phyloP scores from a whole-genome alignment of 2,797 vertebrate species.

The Tinamus major region DNA sequence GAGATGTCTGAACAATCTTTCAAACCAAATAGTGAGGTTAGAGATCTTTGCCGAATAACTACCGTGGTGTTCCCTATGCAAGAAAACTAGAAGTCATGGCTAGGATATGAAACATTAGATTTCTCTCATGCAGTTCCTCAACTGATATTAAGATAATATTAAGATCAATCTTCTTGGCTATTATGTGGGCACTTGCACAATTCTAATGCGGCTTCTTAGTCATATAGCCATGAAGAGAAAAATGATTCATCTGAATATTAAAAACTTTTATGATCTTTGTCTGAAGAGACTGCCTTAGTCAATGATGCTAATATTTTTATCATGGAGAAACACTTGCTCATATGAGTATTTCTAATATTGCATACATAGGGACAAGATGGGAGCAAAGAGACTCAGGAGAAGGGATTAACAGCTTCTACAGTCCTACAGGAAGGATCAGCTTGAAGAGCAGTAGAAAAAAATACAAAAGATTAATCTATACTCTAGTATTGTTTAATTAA shows the following conservation, averaged over 20 bases:
- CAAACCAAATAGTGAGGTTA: background rate
- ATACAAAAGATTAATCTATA: background rate
- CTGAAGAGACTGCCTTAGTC: background rate
- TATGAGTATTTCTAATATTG: background rate
- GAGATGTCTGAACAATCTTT: background rate
- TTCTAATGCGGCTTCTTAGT: background rate
- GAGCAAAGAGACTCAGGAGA: background rate
- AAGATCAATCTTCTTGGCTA: background rate
- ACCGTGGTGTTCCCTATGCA: no score
- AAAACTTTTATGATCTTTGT: background rate
- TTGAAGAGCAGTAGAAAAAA: background rate
- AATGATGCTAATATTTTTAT: background rate
- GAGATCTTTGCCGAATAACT: no score
- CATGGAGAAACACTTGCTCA: background rate
- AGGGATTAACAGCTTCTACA: background rate
- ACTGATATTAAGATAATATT: background rate
- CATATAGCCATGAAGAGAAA: background rate
- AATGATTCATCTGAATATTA: no score
- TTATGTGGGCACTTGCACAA: background rate
- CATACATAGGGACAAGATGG: background rate
- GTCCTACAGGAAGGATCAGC: background rate
- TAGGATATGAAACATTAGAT: background rate
- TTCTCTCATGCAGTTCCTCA: background rate
- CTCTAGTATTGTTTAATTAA: background rate
- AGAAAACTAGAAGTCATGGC: background rate